These are phyloP conservation scores for Pseudochirops cupreus DNA, from an alignment of 2,797 vertebrate species.

Conservation along the genomic window DNA sequence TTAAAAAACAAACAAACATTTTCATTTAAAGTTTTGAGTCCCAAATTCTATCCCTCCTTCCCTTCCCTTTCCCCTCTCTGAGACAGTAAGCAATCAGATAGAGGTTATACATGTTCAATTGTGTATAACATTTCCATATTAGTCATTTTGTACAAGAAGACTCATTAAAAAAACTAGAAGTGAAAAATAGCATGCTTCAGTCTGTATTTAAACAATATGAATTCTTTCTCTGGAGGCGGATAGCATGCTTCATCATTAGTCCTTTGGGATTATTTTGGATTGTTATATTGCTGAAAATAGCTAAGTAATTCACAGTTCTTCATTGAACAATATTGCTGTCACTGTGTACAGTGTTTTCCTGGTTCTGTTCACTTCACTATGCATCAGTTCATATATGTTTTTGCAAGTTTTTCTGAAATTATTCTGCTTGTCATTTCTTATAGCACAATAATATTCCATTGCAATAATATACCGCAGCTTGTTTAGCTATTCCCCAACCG, in stretches of 20 bases:
- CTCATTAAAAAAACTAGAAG: not conserved
- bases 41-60: not conserved
- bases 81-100: not conserved
- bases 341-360: not conserved
- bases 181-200: not conserved
- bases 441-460: not conserved
- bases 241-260: not conserved
- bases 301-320: not conserved
- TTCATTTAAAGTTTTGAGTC: not conserved
- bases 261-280: not conserved
- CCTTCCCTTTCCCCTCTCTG: not conserved
- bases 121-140: not conserved
- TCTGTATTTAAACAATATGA: not conserved
- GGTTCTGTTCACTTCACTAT: not conserved
- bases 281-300: not conserved
- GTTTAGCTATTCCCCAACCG: not conserved
- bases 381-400: not conserved
- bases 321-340: not conserved
- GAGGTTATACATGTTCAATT: not conserved
- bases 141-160: not conserved
- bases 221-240: not conserved
- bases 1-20: not conserved
- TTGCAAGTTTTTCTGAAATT: too few species aligned
- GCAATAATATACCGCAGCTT: not conserved
- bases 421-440: too few species aligned